Base-by-base conservation (phyloP, 2,797 vertebrate species). In the Falco rusticolus region DNA sequence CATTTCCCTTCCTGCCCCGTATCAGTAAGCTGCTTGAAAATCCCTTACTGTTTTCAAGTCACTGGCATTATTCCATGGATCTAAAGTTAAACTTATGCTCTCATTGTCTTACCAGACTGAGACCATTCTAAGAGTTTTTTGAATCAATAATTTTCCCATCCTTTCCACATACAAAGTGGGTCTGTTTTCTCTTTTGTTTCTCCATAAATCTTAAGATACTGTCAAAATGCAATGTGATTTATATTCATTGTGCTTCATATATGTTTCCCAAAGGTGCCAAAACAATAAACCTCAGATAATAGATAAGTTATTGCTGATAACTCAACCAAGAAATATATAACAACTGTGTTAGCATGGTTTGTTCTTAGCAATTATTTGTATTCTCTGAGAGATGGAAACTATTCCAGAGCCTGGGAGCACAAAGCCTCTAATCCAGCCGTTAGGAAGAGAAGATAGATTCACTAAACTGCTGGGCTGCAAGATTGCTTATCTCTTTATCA, bases 251-350 rank as follows among this genome's bases (percentile, higher is more conserved):
- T 76, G 59, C 45, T 94, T 94, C 77, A 45, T 50, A 10, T 85
- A 53, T 63, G 76, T 70, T 80, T 94, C 96, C 93, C 94, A 94
- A 93, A 96, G 91, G 93, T 94, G 85, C 76, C 91, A 86, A 93
- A 96, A 93, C 91, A 96, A 93, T 96, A 95, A 93, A 70, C 76
- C 80, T 72, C 53, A 83, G 70, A 66, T 93, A 94, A 91, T 51
- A 95, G 96, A 66, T 94, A 91, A 96, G 70, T 87, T 93, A 87
- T 90, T 94, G 91, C 83, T 86, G 93, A 94, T 95, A 95, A 95
- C 51, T 96, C 92, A 95, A 83, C 87, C 96, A 96, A 95, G 92
- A 96, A 94, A 96, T 96, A 87, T 66, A 95, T 70, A 76, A 88
- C 90, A 92, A 90, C 76, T 88, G 50, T 70, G 76, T 91, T 84